A percentile compares a stretch with the other conserved stretches of the same genome.
Evolutionary conservation across 2,797 vertebrate genomes (phyloP).

Genomic region (Urophycis tenuis): DNA sequence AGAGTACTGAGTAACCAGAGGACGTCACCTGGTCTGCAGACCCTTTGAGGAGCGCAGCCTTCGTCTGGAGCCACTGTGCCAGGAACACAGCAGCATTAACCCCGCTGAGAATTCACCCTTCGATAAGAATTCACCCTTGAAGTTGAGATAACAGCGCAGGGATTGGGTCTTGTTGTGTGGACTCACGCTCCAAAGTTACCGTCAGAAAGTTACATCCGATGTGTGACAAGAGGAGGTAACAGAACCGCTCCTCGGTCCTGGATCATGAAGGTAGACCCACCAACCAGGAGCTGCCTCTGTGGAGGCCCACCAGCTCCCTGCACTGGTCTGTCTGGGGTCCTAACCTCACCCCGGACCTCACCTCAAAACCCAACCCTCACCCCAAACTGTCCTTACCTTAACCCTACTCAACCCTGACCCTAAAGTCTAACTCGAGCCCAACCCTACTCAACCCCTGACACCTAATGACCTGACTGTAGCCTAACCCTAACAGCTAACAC

Average conservation of each 20-base stretch:
- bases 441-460: too few species aligned
- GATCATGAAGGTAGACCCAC: background rate
- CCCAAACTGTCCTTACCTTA: too few species aligned
- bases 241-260: background rate
- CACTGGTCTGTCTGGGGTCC: background rate
- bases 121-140: background rate
- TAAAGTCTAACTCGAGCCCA: too few species aligned
- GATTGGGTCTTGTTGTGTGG: background rate
- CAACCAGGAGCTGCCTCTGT: background rate
- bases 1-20: background rate
- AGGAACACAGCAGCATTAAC: background rate
- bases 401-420: too few species aligned
- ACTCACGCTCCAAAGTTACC: background rate
- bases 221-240: background rate
- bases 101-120: background rate
- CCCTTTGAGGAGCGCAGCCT: too few species aligned
- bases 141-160: background rate
- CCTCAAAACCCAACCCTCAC: too few species aligned
- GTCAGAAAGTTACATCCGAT: background rate
- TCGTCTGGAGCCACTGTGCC: background rate
- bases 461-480: too few species aligned
- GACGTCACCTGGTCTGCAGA: background rate
- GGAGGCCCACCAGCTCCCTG: background rate
- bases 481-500: too few species aligned
- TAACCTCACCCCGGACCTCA: too few species aligned